phyloP scores from a whole-genome alignment of 2,113 vertebrate genomes.

The Tamias sibiricus region DNA sequence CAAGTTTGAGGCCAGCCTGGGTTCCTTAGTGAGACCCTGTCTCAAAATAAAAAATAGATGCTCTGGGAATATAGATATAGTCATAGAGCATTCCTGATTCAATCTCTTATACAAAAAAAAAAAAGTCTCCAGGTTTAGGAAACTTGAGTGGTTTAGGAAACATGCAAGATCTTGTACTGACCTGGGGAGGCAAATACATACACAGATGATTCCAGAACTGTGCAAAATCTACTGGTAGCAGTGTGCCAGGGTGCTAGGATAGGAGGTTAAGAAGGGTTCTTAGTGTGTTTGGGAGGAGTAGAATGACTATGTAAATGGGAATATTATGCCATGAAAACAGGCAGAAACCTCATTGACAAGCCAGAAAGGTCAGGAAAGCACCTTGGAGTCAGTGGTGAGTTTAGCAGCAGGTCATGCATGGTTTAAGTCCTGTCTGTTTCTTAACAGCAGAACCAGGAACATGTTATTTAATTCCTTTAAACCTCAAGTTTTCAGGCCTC shows the following conservation, averaged over 20 bases:
- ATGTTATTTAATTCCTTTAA: not conserved
- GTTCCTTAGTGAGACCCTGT: too few relatives aligned
- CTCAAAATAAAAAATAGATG: too few relatives aligned
- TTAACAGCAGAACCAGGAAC: not conserved
- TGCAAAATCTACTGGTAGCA: not conserved
- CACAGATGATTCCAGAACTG: not conserved
- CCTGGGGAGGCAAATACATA: not conserved
- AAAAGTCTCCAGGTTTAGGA: not conserved
- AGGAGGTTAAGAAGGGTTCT: not conserved
- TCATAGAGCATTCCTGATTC: too few relatives aligned
- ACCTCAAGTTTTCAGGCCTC: not conserved
- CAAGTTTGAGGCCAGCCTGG: too few relatives aligned
- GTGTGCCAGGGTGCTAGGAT: not conserved
- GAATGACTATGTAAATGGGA: not conserved
- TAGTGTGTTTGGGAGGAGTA: not conserved
- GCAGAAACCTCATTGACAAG: not conserved
- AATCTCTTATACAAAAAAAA: too few relatives aligned
- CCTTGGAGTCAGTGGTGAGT: not conserved
- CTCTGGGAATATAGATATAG: too few relatives aligned
- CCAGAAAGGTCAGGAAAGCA: not conserved
- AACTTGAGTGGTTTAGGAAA: too few relatives aligned
- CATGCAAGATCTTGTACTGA: not conserved
- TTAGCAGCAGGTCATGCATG: not conserved
- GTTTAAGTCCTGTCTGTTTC: not conserved
- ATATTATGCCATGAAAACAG: not conserved